These are phyloP conservation scores for Coleophora deauratella DNA, from an alignment of 2,888 invertebrate genomes.

Conservation along the genomic window DNA sequence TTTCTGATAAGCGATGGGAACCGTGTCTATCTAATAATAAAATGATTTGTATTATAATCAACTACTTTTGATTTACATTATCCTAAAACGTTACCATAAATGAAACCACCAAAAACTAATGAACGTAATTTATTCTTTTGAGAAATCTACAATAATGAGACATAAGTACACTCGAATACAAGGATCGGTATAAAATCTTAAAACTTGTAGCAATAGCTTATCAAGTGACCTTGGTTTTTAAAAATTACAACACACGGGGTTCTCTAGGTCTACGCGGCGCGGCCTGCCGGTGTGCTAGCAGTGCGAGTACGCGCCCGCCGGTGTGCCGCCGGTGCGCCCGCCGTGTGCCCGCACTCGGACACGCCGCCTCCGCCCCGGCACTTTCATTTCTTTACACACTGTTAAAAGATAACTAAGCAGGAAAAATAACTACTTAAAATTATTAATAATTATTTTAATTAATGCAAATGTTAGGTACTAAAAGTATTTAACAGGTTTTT, in stretches of 20 bases:
- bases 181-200: slow-evolving; percentile 73
- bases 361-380: too few species aligned
- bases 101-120: slow-evolving; percentile 51
- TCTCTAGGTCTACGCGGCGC: slow-evolving; percentile 14
- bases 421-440: not conserved
- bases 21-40: slow-evolving; percentile 81
- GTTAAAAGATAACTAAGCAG: too few species aligned
- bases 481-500: too few species aligned
- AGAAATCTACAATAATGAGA: slow-evolving; percentile 70
- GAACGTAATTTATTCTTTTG: slow-evolving; percentile 71
- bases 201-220: slow-evolving; percentile 62
- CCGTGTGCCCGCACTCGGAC: too few species aligned
- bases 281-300: not conserved
- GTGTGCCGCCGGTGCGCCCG: too few species aligned
- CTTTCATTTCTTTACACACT: too few species aligned
- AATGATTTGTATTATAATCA: slow-evolving; percentile 80
- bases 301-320: too few species aligned
- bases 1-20: slow-evolving; percentile 81
- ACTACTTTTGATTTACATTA: slow-evolving; percentile 31
- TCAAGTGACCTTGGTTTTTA: slow-evolving; percentile 66
- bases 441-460: not conserved
- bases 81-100: slow-evolving; percentile 15
- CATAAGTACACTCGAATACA: slow-evolving; percentile 73
- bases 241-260: slow-evolving; percentile 53
- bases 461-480: too few species aligned